Evolutionary conservation across 2,113 vertebrate genomes (phyloP).

Genomic region (Callopanchax toddi): DNA sequence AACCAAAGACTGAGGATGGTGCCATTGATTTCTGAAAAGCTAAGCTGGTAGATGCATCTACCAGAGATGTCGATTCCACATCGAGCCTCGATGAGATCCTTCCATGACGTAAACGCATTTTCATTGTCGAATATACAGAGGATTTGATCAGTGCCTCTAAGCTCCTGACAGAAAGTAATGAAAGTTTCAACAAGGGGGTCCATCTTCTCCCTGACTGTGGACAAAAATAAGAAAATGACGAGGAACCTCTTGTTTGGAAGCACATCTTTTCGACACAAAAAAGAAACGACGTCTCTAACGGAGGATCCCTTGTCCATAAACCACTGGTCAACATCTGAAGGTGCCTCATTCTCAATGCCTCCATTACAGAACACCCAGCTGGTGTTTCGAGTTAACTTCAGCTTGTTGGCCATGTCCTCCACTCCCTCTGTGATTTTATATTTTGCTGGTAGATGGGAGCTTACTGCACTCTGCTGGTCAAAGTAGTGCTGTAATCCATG

Average conservation of each 20-base stretch:
- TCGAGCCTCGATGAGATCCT: slow-evolving; percentile 70
- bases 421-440: slow-evolving; percentile 77
- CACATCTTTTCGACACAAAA: slow-evolving; percentile 83
- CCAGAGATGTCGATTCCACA: slow-evolving; percentile 63
- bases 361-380: slow-evolving; percentile 90
- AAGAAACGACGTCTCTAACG: slow-evolving; percentile 81
- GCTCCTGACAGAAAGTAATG: slow-evolving; percentile 81
- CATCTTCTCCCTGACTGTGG: slow-evolving; percentile 72
- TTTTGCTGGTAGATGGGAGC: slow-evolving; percentile 70
- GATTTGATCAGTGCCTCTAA: slow-evolving; percentile 80
- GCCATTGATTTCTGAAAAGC: slow-evolving; percentile 80
- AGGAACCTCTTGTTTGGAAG: slow-evolving; percentile 81
- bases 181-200: slow-evolving; percentile 86
- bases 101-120: slow-evolving; percentile 77
- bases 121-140: slow-evolving; percentile 81
- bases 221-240: slow-evolving; percentile 84
- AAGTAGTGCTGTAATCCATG: slow-evolving; percentile 76
- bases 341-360: slow-evolving; percentile 38
- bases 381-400: slow-evolving; percentile 81
- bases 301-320: slow-evolving; percentile 78
- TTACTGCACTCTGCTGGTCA: slow-evolving; percentile 70
- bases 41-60: slow-evolving; percentile 82
- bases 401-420: slow-evolving; percentile 71
- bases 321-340: slow-evolving; percentile 77
- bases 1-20: slow-evolving; percentile 83